Conservation (phyloP, 2,888 invertebrate genomes). For the Pollenia griseotomentosa region DNA sequence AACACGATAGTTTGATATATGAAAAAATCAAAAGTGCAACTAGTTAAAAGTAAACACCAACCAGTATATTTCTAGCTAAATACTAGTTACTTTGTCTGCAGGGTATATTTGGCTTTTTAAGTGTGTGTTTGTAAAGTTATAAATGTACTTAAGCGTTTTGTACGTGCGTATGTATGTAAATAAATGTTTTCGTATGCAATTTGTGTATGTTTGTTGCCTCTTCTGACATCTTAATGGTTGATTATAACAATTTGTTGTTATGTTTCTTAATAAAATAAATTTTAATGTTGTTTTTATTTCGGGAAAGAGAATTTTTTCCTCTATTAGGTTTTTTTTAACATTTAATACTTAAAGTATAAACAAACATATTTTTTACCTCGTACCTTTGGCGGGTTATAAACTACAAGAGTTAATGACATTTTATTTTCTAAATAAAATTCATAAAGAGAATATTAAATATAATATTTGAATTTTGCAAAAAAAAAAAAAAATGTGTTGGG, state of each 20-base stretch:
- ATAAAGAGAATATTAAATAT: conserved; percentile 25
- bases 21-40: too few relatives aligned
- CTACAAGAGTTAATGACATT: conserved; percentile 36
- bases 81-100: too few relatives aligned
- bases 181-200: conserved; percentile 12
- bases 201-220: conserved; percentile 37
- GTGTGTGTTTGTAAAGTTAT: not conserved
- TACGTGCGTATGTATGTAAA: not conserved
- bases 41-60: too few relatives aligned
- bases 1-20: too few relatives aligned
- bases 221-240: conserved; percentile 70
- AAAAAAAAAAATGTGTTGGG: not conserved
- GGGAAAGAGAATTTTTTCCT: not conserved
- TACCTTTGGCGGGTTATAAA: conserved; percentile 38
- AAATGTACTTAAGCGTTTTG: not conserved
- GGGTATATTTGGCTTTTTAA: not conserved
- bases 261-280: conserved; percentile 70
- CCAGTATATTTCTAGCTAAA: too few relatives aligned
- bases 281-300: conserved; percentile 59
- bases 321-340: not conserved
- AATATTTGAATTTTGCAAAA: not conserved
- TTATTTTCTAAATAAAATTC: conserved; percentile 37
- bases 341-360: conserved; percentile 24
- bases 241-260: conserved; percentile 72
- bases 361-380: not conserved